Evolutionary conservation across 2,888 invertebrate genomes (phyloP), one percentile per base, ranked within the genome.

Genomic region (Yponomeuta evonymella): DNA sequence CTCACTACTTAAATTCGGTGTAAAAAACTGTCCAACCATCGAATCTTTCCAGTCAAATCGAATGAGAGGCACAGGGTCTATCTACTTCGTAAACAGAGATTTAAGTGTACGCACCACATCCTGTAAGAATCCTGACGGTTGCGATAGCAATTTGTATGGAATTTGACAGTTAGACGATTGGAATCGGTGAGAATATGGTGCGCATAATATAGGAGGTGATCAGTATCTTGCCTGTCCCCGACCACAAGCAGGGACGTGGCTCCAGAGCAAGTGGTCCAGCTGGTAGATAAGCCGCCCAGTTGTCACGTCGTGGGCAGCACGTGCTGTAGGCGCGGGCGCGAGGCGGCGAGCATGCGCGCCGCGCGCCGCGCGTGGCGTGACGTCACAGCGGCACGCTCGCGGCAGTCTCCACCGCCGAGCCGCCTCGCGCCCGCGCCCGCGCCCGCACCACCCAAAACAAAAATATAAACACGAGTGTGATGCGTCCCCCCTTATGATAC

Each of bases 401-500:
- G 72, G 63, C 74, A 75, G 74, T 76, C 78, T 79, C 78, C 76
- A 78, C 76, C 73, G 74, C 70, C 72, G 71, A 70, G 70, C 72
- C 71, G 69, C 68, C 70, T 67, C 70, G 70, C 67, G 30, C 48
- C 65, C 70, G 66, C 70, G 69, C 66, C 71, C 70, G 43, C 69
- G 70, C 67, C 70, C 62, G 48, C 65, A 12, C 67, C 67, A 71
- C 84, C 83, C 87, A 87, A 86, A 88, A 87, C 86, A 86, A 85
- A 75, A 82, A 82, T 79, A 82, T 79, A 79, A 82, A 83, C 83
- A 84, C 82, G 64, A 69, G 51, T 80, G 79, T 78, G 83, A 82
- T 82, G 87, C 87, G 88, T 80, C 74, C 76, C 73, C 80, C 79
- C 23, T 86, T 85, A 85, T 82, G 87, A 87, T 86, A 85, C 75